These are phyloP conservation scores for Apostichopus japonicus DNA, from an alignment of 35 echinoderm and acorn worm genomes.

Conservation along the genomic window DNA sequence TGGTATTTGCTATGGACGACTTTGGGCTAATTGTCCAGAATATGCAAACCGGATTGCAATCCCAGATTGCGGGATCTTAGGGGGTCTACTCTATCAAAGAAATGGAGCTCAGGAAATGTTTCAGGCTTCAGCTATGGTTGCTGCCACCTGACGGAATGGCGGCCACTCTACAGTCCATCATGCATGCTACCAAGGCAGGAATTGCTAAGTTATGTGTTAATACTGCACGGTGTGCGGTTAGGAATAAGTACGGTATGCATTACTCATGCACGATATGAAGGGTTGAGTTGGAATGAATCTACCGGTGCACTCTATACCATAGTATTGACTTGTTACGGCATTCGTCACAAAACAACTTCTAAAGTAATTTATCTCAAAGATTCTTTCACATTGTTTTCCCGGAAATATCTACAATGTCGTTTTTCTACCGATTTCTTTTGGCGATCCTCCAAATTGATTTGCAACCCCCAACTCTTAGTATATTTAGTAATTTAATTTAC, in stretches of 20 bases:
- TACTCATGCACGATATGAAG: background rate
- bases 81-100: background rate
- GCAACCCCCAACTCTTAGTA: background rate
- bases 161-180: constrained; percentile 69
- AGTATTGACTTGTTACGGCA: background rate
- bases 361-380: background rate
- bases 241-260: background rate
- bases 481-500: background rate
- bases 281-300: background rate
- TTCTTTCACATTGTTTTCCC: background rate
- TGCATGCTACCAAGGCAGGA: constrained; percentile 55
- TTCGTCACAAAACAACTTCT: background rate
- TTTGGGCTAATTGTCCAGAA: constrained; percentile 70
- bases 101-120: background rate
- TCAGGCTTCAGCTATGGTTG: background rate
- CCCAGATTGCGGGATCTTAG: constrained; percentile 2
- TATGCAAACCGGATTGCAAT: constrained; percentile 64
- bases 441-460: background rate
- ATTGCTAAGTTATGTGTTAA: constrained; percentile 55
- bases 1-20: constrained; percentile 73
- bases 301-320: background rate
- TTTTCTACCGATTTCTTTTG: too few relatives aligned
- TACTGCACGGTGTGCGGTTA: background rate
- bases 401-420: background rate
- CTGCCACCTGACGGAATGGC: constrained; percentile 74